Percentiles rank a stretch among this genome's conserved stretches.
These are phyloP conservation scores for Scaptomyza montana DNA, from an alignment of 1,140 invertebrate genomes.

Conservation along the genomic window DNA sequence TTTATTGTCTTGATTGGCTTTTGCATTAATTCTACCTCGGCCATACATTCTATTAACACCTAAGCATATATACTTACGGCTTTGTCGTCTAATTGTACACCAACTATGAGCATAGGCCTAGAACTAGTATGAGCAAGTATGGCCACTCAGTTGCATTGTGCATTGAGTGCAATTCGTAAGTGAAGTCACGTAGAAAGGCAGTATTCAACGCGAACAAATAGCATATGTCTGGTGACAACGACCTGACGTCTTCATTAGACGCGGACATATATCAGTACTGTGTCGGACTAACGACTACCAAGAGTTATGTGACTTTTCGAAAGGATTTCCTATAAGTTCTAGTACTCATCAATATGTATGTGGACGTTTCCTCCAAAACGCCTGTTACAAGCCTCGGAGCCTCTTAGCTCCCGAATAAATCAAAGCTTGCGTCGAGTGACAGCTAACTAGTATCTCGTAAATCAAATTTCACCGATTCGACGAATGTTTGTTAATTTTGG, in stretches of 20 bases:
- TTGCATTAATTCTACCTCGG: not conserved
- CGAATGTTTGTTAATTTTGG: conserved; percentile 80
- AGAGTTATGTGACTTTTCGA: conserved; percentile 71
- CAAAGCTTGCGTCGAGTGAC: conserved; percentile 45
- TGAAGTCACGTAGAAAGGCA: conserved; percentile 66
- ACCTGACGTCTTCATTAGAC: conserved; percentile 79
- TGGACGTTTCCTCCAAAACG: not conserved
- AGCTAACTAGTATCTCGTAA: conserved; percentile 55
- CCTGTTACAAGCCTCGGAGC: not conserved
- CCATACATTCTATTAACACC: not conserved
- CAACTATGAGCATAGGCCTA: not conserved
- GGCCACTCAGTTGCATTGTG: conserved; percentile 23
- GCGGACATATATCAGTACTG: conserved; percentile 65
- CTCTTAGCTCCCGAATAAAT: conserved; percentile 59
- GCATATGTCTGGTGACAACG: conserved; percentile 74
- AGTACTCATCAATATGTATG: conserved; percentile 42
- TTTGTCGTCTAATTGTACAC: not conserved
- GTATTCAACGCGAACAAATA: conserved; percentile 61
- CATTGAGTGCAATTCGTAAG: conserved; percentile 73
- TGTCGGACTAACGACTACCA: conserved; percentile 51
- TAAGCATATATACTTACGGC: not conserved
- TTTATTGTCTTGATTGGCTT: not conserved
- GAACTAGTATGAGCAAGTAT: conserved; percentile 3
- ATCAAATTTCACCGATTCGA: conserved; percentile 63
- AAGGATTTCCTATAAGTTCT: conserved; percentile 79